A percentile compares a stretch with the other conserved stretches of the same genome.
phyloP scores from a whole-genome alignment of 2,797 vertebrate species.

The Leptodactylus fallax region DNA sequence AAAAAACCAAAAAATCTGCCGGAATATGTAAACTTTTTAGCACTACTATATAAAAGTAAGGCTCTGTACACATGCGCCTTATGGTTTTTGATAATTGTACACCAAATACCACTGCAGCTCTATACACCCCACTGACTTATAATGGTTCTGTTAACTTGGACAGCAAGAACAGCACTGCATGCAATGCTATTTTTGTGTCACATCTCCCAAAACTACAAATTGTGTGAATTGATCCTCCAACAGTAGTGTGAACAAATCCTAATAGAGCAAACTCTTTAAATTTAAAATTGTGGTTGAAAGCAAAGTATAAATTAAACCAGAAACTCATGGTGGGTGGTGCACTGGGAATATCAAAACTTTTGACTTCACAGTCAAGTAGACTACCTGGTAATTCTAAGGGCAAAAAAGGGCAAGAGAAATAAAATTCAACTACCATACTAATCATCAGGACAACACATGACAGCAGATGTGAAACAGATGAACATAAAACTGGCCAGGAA shows the following conservation, averaged over 20 bases:
- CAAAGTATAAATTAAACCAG: not conserved
- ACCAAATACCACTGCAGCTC: not conserved
- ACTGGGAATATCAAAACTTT: constrained; percentile 28
- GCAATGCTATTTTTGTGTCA: not conserved
- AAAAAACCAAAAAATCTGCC: too few species aligned
- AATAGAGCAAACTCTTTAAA: not conserved
- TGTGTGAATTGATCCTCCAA: not conserved
- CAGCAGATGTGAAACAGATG: constrained; percentile 87
- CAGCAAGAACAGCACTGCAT: too few species aligned
- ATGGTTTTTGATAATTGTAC: too few species aligned
- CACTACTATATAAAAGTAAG: too few species aligned
- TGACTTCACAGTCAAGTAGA: constrained; percentile 21
- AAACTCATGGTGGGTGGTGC: not conserved
- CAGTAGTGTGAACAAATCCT: not conserved
- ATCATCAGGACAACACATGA: constrained; percentile 80
- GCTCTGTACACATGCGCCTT: too few species aligned
- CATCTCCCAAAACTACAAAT: not conserved
- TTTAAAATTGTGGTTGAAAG: not conserved
- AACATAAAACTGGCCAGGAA: constrained; percentile 69
- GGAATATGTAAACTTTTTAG: too few species aligned
- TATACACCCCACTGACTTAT: not conserved
- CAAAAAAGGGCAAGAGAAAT: constrained; percentile 73
- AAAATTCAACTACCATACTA: constrained; percentile 74
- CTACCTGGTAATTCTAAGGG: constrained; percentile 53
- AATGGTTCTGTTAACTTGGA: too few species aligned